phyloP scores from a whole-genome alignment of 2,797 vertebrate genomes.

The Lagorchestes hirsutus region DNA sequence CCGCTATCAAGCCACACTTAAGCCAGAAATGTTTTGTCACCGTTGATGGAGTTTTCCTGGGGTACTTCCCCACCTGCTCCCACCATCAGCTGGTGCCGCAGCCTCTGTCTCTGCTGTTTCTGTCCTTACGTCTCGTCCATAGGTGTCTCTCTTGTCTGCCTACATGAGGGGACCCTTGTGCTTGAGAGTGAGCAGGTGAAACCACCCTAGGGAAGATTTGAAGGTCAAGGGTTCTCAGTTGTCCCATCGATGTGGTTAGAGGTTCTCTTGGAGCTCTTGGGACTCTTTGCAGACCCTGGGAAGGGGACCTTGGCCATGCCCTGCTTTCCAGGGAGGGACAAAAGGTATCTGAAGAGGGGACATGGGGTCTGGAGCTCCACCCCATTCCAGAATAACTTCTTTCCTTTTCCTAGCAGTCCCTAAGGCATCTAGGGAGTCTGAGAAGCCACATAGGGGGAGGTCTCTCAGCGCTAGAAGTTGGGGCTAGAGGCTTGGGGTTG shows the following conservation, averaged over 20 bases:
- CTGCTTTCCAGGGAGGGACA: background rate
- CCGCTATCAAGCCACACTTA: background rate
- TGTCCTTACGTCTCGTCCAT: background rate
- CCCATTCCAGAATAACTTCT: background rate
- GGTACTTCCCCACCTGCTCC: constrained; percentile 5
- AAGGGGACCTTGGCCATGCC: background rate
- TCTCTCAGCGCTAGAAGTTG: background rate
- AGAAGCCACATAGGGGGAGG: background rate
- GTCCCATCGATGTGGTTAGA: background rate
- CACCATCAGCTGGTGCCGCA: too few species aligned
- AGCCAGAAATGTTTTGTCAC: constrained; percentile 42
- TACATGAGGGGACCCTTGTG: background rate
- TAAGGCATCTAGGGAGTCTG: background rate
- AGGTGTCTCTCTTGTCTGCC: background rate
- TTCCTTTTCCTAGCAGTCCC: background rate
- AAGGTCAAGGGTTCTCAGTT: background rate
- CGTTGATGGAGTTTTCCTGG: constrained; percentile 40
- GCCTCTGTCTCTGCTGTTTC: background rate
- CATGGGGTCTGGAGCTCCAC: background rate
- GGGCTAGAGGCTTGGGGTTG: background rate
- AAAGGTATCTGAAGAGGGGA: background rate
- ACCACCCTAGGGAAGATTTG: background rate
- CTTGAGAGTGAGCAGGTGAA: background rate
- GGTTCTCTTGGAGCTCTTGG: background rate
- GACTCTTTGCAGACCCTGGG: background rate